Evolutionary conservation across 2,113 vertebrate species (phyloP), one percentile per base, ranked within the genome.

Genomic region (Ailurus styani): DNA sequence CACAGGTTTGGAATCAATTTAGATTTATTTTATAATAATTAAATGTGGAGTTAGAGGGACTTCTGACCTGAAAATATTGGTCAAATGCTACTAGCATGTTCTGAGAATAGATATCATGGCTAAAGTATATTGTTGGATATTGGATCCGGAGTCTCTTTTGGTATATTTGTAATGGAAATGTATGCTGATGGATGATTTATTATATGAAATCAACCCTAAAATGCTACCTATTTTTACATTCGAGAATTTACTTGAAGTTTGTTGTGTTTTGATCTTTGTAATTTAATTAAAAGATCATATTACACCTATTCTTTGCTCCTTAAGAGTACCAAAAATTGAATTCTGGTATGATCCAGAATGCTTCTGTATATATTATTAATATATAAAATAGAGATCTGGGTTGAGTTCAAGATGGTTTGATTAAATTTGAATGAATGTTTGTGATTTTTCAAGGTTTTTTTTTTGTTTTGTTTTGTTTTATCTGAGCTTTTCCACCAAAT

Each of bases 231-330:
- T 87, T 98, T 70, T 91, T 57, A 93, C 5, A 40, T 50, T 89
- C 29, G 79, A 50, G 89, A 94, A 94, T 82, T 94, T 17, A 47
- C 21, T 85, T 96, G 57, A 87, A 78, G 18, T 85, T 97, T 79
- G 7, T 79, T 95, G 10, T 95, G 37, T 90, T 96, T 96, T 91
- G 20, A 95, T 93, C 52, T 90, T 83, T 90, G 5, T 70, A 70
- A 87, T 95, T 93, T 95, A 90, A 85, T 82, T 79, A 78, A 89
- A 84, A 79, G 12, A 92, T 87, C 8, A 18, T 45, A 52, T 37
- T 95, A 31, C 15, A 68, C 5, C 18, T 83, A 66, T 13, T 96
- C 5, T 91, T 89, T 92, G 37, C 6, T 95, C 79, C 95, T 93
- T 47, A 85, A 87, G 23, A 91, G 81, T 95, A 66, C 45, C 15